Percentiles rank a stretch among this genome's conserved stretches.
Conservation (phyloP, 92 coral and sea anemone species). For the Porites lobata region DNA sequence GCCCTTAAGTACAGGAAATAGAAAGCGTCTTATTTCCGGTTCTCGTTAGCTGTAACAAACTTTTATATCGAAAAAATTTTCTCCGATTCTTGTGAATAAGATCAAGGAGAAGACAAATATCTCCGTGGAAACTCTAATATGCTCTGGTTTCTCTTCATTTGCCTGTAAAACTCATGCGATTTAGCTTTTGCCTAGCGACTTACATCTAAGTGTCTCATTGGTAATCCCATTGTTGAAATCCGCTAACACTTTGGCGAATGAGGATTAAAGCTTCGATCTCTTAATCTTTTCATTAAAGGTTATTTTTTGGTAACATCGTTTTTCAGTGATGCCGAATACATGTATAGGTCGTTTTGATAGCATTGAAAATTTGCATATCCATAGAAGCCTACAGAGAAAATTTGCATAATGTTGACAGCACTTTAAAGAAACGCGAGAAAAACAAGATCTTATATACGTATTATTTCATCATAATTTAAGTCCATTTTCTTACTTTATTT, state of each 20-base stretch:
- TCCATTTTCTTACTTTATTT: background rate
- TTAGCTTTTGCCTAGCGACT: background rate
- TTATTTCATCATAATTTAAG: background rate
- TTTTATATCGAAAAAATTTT: background rate
- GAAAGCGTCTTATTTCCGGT: slow-evolving; percentile 70
- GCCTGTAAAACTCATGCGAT: slow-evolving; percentile 2
- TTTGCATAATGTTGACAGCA: slow-evolving; percentile 59
- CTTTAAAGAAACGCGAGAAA: slow-evolving; percentile 31
- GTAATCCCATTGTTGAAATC: slow-evolving; percentile 21
- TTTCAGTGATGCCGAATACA: slow-evolving; percentile 25
- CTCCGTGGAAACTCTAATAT: background rate
- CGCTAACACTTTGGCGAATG: slow-evolving; percentile 8
- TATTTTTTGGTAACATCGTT: slow-evolving; percentile 10
- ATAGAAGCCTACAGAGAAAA: slow-evolving; percentile 25
- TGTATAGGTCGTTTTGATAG: background rate
- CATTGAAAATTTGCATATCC: slow-evolving; percentile 49
- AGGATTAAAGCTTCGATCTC: slow-evolving; percentile 38
- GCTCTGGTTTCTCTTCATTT: background rate
- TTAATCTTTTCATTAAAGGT: slow-evolving; percentile 14
- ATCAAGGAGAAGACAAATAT: background rate
- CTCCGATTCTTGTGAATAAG: background rate
- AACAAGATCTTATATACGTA: background rate
- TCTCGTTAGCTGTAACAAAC: slow-evolving; percentile 66
- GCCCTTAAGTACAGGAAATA: slow-evolving; percentile 59
- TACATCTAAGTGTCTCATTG: slow-evolving; percentile 11